Base-by-base conservation (phyloP, 2,113 vertebrate species). In the Clarias gariepinus region DNA sequence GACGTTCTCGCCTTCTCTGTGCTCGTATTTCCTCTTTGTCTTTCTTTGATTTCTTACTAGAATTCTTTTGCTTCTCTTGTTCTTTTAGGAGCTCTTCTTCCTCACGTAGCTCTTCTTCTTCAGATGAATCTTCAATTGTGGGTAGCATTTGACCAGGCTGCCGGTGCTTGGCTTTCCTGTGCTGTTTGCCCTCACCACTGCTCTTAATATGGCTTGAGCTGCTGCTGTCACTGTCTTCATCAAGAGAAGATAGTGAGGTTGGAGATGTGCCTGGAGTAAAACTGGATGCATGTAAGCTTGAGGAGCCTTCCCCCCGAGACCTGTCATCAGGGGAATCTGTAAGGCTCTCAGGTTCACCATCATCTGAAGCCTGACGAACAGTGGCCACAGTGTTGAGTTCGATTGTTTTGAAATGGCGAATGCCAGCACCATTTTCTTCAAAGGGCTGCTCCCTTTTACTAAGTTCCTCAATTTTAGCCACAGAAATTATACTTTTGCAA, bases 191-290 rank as follows among this genome's bases (percentile, higher is more conserved):
- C 88, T 99, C 98, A 36, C 96, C 96, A 90, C 93, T 94, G 41
- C 96, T 92, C 41, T 96, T 96, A 88, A 96, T 96, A 90, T 97
- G 96, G 90, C 98, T 95, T 0, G 98, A 97, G 90, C 98, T 99
- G 85, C 98, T 98, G 86, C 98, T 99, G 92, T 99, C 98, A 88
- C 98, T 99, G 84, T 99, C 98, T 93, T 99, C 98, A 28, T 99
- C 98, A 66, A 99, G 95, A 5, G 98, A 99, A 2, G 98, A 99
- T 5, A 99, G 93, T 1, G 98, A 99, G 16, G 97, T 99, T 73
- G 98, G 98, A 30, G 98, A 99, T 1, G 98, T 99, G 41, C 98
- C 98, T 60, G 98, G 98, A 76, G 98, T 99, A 91, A 99, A 99
- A 90, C 97, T 98, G 69, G 98, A 99, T 68, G 98, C 98, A 87